Evolutionary conservation across 2,797 vertebrate species (phyloP).

Genomic region (Anas flavirostris): DNA sequence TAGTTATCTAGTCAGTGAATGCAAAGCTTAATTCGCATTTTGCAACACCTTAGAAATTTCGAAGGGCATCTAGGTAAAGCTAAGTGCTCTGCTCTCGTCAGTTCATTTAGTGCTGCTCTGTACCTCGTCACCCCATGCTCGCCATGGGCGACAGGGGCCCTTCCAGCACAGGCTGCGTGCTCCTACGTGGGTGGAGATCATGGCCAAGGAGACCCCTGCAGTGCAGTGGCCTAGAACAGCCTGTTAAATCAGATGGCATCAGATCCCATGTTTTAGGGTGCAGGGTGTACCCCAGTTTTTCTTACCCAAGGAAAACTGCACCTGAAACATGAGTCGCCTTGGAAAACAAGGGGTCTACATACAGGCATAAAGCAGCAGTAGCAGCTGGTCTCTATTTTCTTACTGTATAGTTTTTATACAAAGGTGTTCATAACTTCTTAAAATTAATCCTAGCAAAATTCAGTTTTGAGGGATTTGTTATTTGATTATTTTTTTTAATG

Average conservation of each 20-base stretch:
- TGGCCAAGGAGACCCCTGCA: background rate
- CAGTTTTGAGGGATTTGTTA: background rate
- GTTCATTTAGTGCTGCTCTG: background rate
- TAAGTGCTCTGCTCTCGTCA: background rate
- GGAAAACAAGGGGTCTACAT: background rate
- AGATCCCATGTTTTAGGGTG: background rate
- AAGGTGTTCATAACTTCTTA: background rate
- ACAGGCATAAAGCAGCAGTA: background rate
- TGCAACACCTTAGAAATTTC: background rate
- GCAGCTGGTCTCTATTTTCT: background rate
- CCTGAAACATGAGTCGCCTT: background rate
- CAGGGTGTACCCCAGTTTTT: background rate
- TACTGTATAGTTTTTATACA: background rate
- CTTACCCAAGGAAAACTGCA: background rate
- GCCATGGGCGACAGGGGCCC: background rate
- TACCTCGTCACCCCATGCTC: background rate
- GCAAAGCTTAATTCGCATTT: background rate
- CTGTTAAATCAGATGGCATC: background rate
- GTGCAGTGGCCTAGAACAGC: background rate
- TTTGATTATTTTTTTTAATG: background rate
- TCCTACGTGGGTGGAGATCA: fast-evolving
- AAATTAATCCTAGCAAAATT: background rate
- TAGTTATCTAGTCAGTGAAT: background rate
- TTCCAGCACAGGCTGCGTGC: background rate
- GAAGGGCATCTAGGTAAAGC: background rate